Base-by-base conservation (phyloP, 2,888 invertebrate genomes). In the Noctua comes region DNA sequence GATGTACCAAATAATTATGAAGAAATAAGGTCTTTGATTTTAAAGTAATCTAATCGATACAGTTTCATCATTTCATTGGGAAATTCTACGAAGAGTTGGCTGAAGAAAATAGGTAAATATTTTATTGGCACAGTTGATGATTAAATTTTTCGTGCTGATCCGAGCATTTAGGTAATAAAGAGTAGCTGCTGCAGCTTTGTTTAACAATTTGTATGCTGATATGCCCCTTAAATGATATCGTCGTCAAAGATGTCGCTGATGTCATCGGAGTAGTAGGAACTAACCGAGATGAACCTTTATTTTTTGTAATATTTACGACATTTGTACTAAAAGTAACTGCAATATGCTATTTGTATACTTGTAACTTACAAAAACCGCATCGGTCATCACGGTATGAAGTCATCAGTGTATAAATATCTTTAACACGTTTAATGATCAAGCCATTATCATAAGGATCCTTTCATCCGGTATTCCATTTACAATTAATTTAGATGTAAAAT, bases 1-100 rank as follows among this genome's bases (percentile, higher is more conserved):
- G 81, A 85, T 85, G 81, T 68, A 27, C 51, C n/a, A 59, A 80
- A 80, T 81, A 48, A 64, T 48, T 54, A 82, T 86, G 43, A 69
- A 68, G 74, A 81, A 85, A 86, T 62, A 81, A 46, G 3, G 13
- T 64, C 21, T 57, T 69, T 18, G 7, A n/a, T 31, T 46, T 1
- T 24, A 68, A 81, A 72, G 24, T 68, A 72, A 24, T 59, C 31
- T 77, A 66, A 43, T 36, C 79, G 31, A 62, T 48, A 68, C 16
- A 65, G 57, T 81, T 82, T 51, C 68, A 57, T 31, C 24, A 73
- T 31, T 48, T 3, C 36, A 54, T 80, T 81, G 43, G 11, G 48
- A 80, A 73, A 73, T 51, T 24, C 5, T 65, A 31, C 16, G 18
- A 59, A 78, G n/a, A 64, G 31, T 57, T 68, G 24, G 6, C n/a